Base-by-base conservation (phyloP, 2,888 invertebrate genomes). In the Coleophora deauratella region DNA sequence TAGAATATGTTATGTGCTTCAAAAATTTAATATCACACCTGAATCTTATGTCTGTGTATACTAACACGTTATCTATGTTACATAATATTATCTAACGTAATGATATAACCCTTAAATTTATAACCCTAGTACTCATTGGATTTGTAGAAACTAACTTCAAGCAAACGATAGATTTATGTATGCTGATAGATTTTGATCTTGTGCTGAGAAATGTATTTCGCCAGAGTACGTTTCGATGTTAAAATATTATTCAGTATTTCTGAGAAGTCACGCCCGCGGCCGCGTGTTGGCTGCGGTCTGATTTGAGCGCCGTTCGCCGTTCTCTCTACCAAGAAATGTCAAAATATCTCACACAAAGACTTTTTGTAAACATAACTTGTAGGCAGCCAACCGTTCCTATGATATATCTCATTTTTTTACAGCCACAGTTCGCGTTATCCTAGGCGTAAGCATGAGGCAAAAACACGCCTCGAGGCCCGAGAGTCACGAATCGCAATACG, bases 301-400 rank as follows among this genome's bases (percentile, higher is more conserved):
- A 6, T 21, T 21, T 21, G 21, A 43, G 45, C 44, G 43, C 43
- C 52, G 57, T 52, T 52, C 51, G 49, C 54, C 50, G 53, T 44
- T 51, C 50, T 52, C 54, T 60, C 60, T 84, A 79, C 84, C 61
- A 47, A 74, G 82, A 84, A 84, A 69, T 65, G 79, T 80, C 82
- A 77, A 81, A 81, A 82, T 80, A 81, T 80, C 75, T 79, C 72
- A 77, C 62, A 68, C 56, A 52, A 57, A 52, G 53, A 61, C 57
- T 59, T 21, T 21, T 21, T 21, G 21, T 21, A 21, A 67, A 67
- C 62, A 66, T 67, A 65, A 60, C 27, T 70, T 65, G 68, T 65
- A 57, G 63, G 64, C 72, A 67, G 67, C 72, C 65, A 64, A 56
- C 59, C 59, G 55, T 55, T 52, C 47, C 66, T 74, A 73, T 74